Conservation (phyloP, 2,113 vertebrate genomes). For the Rhinolophus sinicus region DNA sequence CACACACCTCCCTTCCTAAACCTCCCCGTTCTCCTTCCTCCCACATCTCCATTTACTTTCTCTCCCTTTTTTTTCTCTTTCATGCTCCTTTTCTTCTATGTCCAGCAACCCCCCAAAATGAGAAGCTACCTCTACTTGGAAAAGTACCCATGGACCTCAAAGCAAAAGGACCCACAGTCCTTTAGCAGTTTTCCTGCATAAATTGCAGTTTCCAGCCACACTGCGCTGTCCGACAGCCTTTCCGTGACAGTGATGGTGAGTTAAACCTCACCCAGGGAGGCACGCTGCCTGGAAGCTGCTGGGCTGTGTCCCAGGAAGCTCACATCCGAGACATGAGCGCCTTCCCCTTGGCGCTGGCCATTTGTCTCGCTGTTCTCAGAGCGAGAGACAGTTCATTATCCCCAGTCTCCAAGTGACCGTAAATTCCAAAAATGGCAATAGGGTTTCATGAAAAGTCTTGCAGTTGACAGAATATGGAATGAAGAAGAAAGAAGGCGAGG, state of each 20-base stretch:
- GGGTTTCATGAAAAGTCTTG: neutral
- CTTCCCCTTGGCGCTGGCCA: neutral
- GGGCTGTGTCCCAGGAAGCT: neutral
- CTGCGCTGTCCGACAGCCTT: conserved; percentile 49
- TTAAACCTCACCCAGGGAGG: conserved; percentile 62
- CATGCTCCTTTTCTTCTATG: conserved; percentile 59
- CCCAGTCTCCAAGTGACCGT: neutral
- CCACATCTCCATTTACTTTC: neutral
- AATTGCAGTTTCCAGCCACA: conserved; percentile 38
- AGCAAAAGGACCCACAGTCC: conserved; percentile 53
- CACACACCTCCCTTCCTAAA: neutral
- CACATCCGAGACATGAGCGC: conserved; percentile 34
- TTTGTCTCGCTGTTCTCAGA: neutral
- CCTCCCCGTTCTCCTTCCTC: neutral
- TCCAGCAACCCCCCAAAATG: conserved; percentile 11
- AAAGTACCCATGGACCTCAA: conserved; percentile 57
- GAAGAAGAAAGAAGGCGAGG: neutral
- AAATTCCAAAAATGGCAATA: neutral
- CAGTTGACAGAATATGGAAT: neutral
- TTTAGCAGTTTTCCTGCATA: conserved; percentile 50
- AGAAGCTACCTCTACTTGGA: conserved; percentile 65
- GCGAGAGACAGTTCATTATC: neutral
- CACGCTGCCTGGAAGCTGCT: neutral
- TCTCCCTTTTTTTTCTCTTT: conserved; percentile 48
- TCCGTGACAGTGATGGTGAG: conserved; percentile 46